These are phyloP conservation scores for Zaprionus africanus DNA, from an alignment of 1,140 invertebrate genomes.

Conservation along the genomic window DNA sequence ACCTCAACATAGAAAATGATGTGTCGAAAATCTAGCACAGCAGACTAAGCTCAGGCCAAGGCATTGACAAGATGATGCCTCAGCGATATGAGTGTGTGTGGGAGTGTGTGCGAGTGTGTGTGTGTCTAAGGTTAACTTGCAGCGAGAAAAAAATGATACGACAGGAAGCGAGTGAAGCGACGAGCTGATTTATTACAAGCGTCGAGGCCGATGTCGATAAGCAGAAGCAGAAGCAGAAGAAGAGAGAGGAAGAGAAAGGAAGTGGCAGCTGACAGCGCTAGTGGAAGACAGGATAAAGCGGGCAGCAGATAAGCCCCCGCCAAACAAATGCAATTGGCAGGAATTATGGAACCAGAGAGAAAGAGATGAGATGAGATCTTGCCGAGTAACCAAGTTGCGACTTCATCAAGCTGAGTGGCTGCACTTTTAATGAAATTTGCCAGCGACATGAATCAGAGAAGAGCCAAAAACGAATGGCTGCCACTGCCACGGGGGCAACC, in stretches of 20 bases:
- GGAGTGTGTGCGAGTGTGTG: constrained; percentile 34
- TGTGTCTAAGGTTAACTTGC: constrained; percentile 53
- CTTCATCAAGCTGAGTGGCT: constrained; percentile 71
- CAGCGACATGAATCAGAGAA: constrained; percentile 29
- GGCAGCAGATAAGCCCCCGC: constrained; percentile 20
- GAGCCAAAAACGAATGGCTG: constrained; percentile 25
- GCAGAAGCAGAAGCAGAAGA: constrained; percentile 11
- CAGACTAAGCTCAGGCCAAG: constrained; percentile 53
- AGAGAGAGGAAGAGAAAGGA: not conserved
- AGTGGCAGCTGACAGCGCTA: not conserved
- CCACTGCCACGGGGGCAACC: not conserved
- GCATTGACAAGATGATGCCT: constrained; percentile 71
- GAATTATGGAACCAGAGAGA: constrained; percentile 55
- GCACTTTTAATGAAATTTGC: constrained; percentile 70
- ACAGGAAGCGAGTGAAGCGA: constrained; percentile 42
- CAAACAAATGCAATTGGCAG: constrained; percentile 74
- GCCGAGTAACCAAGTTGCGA: constrained; percentile 10
- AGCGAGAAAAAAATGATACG: constrained; percentile 33
- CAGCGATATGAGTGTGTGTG: constrained; percentile 25
- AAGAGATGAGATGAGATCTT: constrained; percentile 30
- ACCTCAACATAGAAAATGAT: constrained; percentile 75
- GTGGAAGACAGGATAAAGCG: not conserved
- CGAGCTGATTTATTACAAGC: constrained; percentile 74
- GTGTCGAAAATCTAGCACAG: constrained; percentile 63
- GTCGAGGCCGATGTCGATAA: constrained; percentile 53